phyloP scores from a whole-genome alignment of 2,888 invertebrate genomes.

The Galeopsomyia nigrocyanea region DNA sequence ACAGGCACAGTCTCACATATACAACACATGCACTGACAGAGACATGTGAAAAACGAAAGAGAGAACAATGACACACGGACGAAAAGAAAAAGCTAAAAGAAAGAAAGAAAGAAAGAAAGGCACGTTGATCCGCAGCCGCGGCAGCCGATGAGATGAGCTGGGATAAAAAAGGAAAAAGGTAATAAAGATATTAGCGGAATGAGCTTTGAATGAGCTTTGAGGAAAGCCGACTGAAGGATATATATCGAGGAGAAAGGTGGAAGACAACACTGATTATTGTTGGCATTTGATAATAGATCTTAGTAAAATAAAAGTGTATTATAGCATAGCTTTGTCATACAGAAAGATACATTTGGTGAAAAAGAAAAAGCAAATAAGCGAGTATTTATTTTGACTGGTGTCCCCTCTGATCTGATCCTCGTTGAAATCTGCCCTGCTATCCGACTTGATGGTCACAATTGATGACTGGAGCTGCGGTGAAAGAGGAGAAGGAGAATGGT shows the following conservation, averaged over 20 bases:
- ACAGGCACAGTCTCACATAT: too few species aligned
- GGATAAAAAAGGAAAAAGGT: slow-evolving; percentile 18
- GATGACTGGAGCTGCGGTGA: too few species aligned
- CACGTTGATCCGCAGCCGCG: neutral
- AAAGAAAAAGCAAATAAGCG: slow-evolving; percentile 27
- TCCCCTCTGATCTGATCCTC: too few species aligned
- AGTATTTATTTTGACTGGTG: too few species aligned
- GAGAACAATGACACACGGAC: slow-evolving; percentile 10
- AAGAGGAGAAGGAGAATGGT: too few species aligned
- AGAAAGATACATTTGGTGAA: slow-evolving; percentile 56
- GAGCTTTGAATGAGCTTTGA: slow-evolving; percentile 20
- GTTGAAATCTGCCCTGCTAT: too few species aligned
- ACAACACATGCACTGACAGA: neutral
- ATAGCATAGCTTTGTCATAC: slow-evolving; percentile 58
- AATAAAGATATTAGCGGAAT: slow-evolving; percentile 27
- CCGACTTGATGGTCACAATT: too few species aligned
- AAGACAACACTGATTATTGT: slow-evolving; percentile 50
- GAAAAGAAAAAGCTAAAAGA: neutral
- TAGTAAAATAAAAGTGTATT: slow-evolving; percentile 54
- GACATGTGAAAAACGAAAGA: slow-evolving; percentile 8
- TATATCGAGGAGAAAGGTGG: slow-evolving; percentile 18
- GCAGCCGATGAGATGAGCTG: slow-evolving; percentile 9
- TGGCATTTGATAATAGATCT: slow-evolving; percentile 56
- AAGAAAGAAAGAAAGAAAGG: slow-evolving; percentile 31
- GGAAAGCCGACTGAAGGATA: slow-evolving; percentile 30